Evolutionary conservation across 2,113 vertebrate genomes (phyloP).

Genomic region (Orthonyx spaldingii): DNA sequence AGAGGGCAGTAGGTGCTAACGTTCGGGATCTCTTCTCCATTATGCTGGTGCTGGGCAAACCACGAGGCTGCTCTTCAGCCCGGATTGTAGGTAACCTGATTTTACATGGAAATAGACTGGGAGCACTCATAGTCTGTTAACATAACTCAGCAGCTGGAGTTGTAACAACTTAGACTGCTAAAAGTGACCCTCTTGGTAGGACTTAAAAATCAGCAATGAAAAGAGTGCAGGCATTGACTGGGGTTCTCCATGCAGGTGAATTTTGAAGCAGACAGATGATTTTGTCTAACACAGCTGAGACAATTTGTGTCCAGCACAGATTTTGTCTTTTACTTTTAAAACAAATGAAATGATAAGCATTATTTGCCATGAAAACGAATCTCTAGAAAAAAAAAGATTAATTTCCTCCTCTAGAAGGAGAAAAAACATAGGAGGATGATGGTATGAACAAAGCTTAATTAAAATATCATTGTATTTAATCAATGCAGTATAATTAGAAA

Average conservation of each 20-base stretch:
- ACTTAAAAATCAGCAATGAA: background rate
- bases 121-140: background rate
- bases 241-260: background rate
- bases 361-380: background rate
- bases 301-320: background rate
- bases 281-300: background rate
- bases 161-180: background rate
- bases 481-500: constrained; percentile 44
- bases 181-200: background rate
- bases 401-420: background rate
- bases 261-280: background rate
- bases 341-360: constrained; percentile 14
- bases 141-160: background rate
- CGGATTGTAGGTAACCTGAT: background rate
- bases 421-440: background rate
- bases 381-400: background rate
- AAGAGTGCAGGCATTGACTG: background rate
- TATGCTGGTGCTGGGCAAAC: background rate
- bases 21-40: background rate
- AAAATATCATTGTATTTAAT: constrained; percentile 39
- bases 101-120: background rate
- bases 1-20: constrained; percentile 46
- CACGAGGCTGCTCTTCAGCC: background rate
- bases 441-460: constrained; percentile 11
- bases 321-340: constrained; percentile 25